Evolutionary conservation across 2,888 invertebrate species (phyloP), one percentile per base, ranked within the genome.

Genomic region (Polymixis lichenea): DNA sequence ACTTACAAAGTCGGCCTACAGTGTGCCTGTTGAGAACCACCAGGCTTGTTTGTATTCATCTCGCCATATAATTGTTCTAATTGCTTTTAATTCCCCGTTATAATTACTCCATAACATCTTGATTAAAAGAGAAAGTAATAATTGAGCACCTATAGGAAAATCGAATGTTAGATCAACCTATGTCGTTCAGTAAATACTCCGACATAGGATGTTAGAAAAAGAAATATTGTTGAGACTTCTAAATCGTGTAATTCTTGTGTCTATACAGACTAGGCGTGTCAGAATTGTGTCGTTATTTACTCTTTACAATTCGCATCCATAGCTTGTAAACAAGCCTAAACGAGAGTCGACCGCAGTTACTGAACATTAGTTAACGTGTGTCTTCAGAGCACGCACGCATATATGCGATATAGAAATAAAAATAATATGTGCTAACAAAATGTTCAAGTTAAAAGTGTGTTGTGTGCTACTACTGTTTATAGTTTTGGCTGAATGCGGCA

Each of bases 351-450:
- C 58, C 56, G 78, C 77, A 75, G 86, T 62, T 77, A 55, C 53
- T 67, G 73, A 75, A 80, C 87, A 87, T 87, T 88, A 82, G 83
- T 71, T 58, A 78, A 46, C 78, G 86, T 71, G 87, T 79, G 77
- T 67, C 77, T 68, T 61, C 38, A 58, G 77, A 53, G 79, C 72
- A 82, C 87, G 88, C 89, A 87, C 87, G 87, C 73, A 65, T 65
- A 19, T 60, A 38, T 49, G 72, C 68, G 60, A 46, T 75, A 80
- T 38, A 77, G 68, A 75, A 85, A 82, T 86, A 85, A 71, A 77
- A 86, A 83, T 80, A 85, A 81, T 86, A 89, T 87, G 86, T 85
- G 80, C 58, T 71, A 83, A 79, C 61, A 91, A 85, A 83, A 92
- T 89, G 88, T 87, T 85, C 70, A 87, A 85, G 83, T 81, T 86